Percentiles rank a stretch among this genome's conserved stretches.
Evolutionary conservation across 2,113 vertebrate species (phyloP).

Genomic region (Mus pahari): DNA sequence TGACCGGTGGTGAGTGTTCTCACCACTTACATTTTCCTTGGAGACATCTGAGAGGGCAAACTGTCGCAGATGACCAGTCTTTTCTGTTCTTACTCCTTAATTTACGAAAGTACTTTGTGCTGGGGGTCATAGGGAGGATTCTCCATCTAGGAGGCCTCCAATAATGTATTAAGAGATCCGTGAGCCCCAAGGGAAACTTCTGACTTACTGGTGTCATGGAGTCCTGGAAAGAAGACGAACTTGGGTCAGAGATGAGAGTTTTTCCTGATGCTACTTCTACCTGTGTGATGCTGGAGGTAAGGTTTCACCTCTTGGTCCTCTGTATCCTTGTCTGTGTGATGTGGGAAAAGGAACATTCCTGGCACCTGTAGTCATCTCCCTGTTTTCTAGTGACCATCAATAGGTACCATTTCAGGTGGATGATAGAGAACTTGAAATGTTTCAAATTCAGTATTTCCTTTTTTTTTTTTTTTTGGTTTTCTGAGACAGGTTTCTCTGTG

Average conservation of each 20-base stretch:
- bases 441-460: background rate
- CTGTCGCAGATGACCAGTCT: background rate
- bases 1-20: background rate
- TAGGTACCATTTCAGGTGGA: background rate
- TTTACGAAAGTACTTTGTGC: conserved; percentile 50
- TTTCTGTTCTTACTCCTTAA: background rate
- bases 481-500: too few species aligned
- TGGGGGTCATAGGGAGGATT: background rate
- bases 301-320: background rate
- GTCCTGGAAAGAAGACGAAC: background rate
- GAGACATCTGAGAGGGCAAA: background rate
- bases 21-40: background rate
- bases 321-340: background rate
- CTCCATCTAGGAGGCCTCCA: background rate
- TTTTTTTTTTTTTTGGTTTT: too few species aligned
- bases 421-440: background rate
- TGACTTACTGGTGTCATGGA: background rate
- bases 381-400: background rate
- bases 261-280: background rate
- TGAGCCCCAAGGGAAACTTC: background rate
- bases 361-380: background rate
- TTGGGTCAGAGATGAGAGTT: background rate
- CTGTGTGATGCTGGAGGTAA: background rate
- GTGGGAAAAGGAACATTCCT: background rate
- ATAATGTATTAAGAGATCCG: conserved; percentile 15